phyloP scores from a whole-genome alignment of 1,140 invertebrate species.

The Euura lappo region DNA sequence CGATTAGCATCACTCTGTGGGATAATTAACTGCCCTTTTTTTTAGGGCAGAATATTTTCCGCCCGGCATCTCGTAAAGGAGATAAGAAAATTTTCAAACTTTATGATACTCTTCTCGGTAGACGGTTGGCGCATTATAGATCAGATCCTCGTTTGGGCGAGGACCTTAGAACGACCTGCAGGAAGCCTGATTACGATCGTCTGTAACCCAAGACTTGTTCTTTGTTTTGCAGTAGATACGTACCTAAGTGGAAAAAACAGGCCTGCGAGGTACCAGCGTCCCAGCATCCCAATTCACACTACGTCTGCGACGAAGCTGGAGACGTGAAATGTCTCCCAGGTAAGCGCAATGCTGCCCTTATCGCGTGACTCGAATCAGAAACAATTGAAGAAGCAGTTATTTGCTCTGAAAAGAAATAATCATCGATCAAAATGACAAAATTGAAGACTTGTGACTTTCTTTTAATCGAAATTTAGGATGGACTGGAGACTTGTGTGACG shows the following conservation, averaged over 20 bases:
- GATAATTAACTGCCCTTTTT: background rate
- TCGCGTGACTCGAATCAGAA: too few relatives aligned
- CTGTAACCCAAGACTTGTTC: slow-evolving; percentile 1
- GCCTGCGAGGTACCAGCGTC: slow-evolving; percentile 83
- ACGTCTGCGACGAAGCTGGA: slow-evolving; percentile 88
- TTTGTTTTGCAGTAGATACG: slow-evolving; percentile 58
- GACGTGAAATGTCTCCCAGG: slow-evolving; percentile 89
- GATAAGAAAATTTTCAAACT: background rate
- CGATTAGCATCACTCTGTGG: background rate
- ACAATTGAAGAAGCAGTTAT: too few relatives aligned
- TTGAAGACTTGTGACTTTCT: background rate
- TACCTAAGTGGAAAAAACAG: slow-evolving; percentile 85
- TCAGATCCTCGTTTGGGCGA: background rate
- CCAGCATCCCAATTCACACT: slow-evolving; percentile 91
- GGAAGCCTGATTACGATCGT: background rate
- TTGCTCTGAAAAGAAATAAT: background rate
- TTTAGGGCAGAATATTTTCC: background rate
- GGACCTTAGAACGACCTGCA: background rate
- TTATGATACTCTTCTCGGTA: background rate
- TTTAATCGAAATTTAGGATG: slow-evolving; percentile 63
- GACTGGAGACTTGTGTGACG: slow-evolving; percentile 92
- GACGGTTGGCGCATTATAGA: background rate
- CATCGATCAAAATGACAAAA: background rate
- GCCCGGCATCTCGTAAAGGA: background rate
- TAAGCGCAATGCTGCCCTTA: slow-evolving; percentile 20